Evolutionary conservation across 2,113 vertebrate species (phyloP).

Genomic region (Myanophis thanlyinensis): DNA sequence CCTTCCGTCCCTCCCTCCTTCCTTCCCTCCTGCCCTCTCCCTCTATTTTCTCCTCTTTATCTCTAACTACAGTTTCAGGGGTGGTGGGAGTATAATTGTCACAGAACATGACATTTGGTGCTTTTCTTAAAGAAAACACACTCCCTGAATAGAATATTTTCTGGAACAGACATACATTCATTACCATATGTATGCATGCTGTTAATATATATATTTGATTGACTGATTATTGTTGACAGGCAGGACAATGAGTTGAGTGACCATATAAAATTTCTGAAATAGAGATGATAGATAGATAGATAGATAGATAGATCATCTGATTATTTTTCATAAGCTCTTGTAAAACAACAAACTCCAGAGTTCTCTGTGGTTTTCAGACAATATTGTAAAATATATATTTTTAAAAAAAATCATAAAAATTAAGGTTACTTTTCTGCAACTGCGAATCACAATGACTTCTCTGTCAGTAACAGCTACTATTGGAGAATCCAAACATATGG

Average conservation of each 20-base stretch:
- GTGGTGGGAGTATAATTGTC: not conserved
- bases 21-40: no score
- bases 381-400: not conserved
- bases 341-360: not conserved
- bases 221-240: not conserved
- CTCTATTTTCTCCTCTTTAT: no score
- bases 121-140: not conserved
- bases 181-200: not conserved
- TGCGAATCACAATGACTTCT: not conserved
- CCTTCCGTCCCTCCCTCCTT: rapidly evolving
- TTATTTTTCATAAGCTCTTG: not conserved
- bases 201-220: not conserved
- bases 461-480: not conserved
- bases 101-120: not conserved
- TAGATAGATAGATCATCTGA: no score
- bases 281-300: no score
- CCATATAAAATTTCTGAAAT: no score
- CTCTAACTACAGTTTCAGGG: not conserved
- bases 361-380: not conserved
- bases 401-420: no score
- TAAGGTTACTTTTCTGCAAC: not conserved
- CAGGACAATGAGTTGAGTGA: no score
- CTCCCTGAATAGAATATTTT: not conserved
- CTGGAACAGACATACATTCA: not conserved
- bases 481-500: not conserved